Conservation (phyloP, 2,113 vertebrate genomes). For the Dendrocopos noguchii region DNA sequence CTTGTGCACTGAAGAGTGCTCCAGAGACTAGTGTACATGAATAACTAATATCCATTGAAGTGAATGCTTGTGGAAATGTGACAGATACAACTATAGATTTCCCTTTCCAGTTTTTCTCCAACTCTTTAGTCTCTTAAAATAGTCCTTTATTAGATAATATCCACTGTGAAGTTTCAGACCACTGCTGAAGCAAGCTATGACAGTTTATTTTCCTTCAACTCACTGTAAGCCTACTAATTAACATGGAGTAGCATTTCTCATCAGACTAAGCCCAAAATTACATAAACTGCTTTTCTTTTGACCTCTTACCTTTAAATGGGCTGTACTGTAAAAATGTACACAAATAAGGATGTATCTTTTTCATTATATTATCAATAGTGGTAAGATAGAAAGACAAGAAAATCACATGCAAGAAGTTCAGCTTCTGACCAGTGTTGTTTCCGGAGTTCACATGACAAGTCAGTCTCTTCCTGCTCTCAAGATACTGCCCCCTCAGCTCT, state of each 20-base stretch:
- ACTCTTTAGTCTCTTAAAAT: constrained; percentile 30
- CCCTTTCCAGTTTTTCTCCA: background rate
- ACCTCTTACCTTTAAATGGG: background rate
- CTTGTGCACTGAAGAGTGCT: background rate
- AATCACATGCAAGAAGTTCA: background rate
- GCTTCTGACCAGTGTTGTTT: background rate
- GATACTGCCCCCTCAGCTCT: background rate
- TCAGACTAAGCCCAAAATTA: background rate
- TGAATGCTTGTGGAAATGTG: background rate
- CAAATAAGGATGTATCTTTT: background rate
- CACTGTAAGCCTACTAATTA: background rate
- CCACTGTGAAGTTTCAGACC: background rate
- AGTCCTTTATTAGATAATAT: background rate
- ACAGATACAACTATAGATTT: constrained; percentile 16
- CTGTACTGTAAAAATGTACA: background rate
- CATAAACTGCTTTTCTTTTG: background rate
- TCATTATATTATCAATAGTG: background rate
- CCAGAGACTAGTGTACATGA: background rate
- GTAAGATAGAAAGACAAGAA: background rate
- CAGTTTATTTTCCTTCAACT: background rate
- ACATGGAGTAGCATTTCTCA: background rate
- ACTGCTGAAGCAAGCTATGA: background rate
- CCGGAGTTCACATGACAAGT: background rate
- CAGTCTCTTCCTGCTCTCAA: background rate
- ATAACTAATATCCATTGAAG: background rate